Evolutionary conservation across 2,113 vertebrate species (phyloP), one percentile per base, ranked within the genome.

Genomic region (Mustela lutreola): DNA sequence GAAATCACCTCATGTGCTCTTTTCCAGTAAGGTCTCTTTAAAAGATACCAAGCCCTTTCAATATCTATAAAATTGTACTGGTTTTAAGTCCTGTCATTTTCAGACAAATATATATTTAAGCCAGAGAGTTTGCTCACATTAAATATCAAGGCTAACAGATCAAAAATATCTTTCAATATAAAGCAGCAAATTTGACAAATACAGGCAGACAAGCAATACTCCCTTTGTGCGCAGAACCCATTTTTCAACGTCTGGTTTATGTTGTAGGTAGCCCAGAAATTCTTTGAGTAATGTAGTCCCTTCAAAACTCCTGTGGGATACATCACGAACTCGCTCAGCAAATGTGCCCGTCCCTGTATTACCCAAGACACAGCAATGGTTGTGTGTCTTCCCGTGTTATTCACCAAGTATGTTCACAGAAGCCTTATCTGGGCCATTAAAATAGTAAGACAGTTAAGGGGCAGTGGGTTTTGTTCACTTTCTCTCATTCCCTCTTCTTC

Each of bases 1-100:
- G 96, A 97, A 97, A 98, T 36, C 90, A 7, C 18, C 56, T 96
- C 48, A 56, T 93, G 70, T 96, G 48, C 15, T 94, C 75, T 97
- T 93, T 95, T 86, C 80, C 84, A 75, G 60, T 50, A 92, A 96
- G 63, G 28, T 93, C 88, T 85, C 80, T 96, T 98, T 98, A 97
- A 97, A 98, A 82, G 67, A 78, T 87, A 96, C 92, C 95, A 98
- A 97, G 63, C 16, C 89, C 31, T 87, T 92, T 73, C 31, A 92
- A 39, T 50, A 53, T 10, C 11, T 31, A 42, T 39, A 7, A 12
- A 45, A 91, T 12, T 36, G 8, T 60, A 62, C 89, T 19, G 36
- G 4, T 39, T 12, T 75, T 33, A 71, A 86, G 92, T 76, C 83
- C 75, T 70, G n/a, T 33, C 31, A 22, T 33, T 76, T 78, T 73